Conservation (phyloP, 2,797 vertebrate genomes). For the Leptatherina wallacei region DNA sequence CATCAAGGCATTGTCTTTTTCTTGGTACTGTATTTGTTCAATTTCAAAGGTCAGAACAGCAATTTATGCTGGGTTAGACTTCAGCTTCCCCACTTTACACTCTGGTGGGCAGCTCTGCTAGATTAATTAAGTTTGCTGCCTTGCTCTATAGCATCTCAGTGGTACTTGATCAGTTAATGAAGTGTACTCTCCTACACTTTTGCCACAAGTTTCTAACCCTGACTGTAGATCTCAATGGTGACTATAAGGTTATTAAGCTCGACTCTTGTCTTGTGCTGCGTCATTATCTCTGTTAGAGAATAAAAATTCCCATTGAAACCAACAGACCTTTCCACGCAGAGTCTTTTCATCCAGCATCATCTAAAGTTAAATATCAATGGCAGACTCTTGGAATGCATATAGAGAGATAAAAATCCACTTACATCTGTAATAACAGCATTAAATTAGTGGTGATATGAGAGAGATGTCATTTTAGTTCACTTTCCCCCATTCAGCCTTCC, state of each 20-base stretch:
- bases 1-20: background rate
- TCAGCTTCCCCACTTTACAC: background rate
- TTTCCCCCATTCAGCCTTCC: conserved; percentile 49
- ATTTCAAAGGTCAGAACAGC: background rate
- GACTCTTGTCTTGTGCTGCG: conserved; percentile 30
- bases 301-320: conserved; percentile 48
- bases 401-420: conserved; percentile 57
- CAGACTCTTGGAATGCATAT: conserved; percentile 43
- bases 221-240: conserved; percentile 41
- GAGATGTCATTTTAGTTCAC: conserved; percentile 56
- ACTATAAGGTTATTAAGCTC: conserved; percentile 53
- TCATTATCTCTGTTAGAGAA: conserved; percentile 61
- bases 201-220: conserved; percentile 23
- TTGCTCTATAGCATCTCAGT: conserved; percentile 39
- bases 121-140: conserved; percentile 43
- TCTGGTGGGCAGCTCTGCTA: conserved; percentile 9
- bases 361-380: conserved; percentile 66
- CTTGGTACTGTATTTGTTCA: background rate
- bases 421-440: conserved; percentile 55
- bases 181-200: conserved; percentile 25
- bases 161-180: conserved; percentile 47
- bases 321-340: conserved; percentile 37
- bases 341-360: conserved; percentile 36
- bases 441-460: conserved; percentile 54
- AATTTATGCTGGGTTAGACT: too few species aligned